A percentile compares a stretch with the other conserved stretches of the same genome.
Evolutionary conservation across 1,140 invertebrate species (phyloP).

Genomic region (Scaptomyza pallida): DNA sequence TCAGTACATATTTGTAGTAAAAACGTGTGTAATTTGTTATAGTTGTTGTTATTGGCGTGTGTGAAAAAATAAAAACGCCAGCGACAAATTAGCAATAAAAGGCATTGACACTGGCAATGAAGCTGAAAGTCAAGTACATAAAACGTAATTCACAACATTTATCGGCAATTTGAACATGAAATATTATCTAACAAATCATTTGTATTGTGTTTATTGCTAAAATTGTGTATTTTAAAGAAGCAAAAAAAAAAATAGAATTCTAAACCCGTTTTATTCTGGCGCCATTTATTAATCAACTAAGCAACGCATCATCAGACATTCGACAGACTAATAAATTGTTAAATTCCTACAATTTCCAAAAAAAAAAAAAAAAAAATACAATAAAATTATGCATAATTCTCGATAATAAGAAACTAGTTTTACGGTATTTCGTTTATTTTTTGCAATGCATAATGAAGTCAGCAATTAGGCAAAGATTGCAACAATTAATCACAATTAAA

Average conservation of each 20-base stretch:
- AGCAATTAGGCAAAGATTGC: slow-evolving; percentile 18
- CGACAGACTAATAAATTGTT: slow-evolving; percentile 30
- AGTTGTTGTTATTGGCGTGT: neutral
- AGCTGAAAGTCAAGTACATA: slow-evolving; percentile 8
- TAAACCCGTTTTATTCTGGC: slow-evolving; percentile 37
- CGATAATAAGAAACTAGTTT: slow-evolving; percentile 26
- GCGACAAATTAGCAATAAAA: slow-evolving; percentile 18
- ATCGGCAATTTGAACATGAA: slow-evolving; percentile 1
- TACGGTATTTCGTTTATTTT: slow-evolving; percentile 34
- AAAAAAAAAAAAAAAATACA: neutral
- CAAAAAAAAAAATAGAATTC: neutral
- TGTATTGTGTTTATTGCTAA: neutral
- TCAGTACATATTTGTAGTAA: slow-evolving; percentile 15
- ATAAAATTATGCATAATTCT: slow-evolving; percentile 28
- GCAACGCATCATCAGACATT: slow-evolving; percentile 24
- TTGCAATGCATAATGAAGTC: slow-evolving; percentile 40
- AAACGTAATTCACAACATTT: slow-evolving; percentile 15
- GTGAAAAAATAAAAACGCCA: neutral
- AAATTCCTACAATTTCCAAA: slow-evolving; percentile 20
- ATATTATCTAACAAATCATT: slow-evolving; percentile 13
- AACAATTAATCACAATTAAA: slow-evolving; percentile 28
- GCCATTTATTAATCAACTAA: slow-evolving; percentile 41
- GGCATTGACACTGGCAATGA: slow-evolving; percentile 42
- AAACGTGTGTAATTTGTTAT: slow-evolving; percentile 4
- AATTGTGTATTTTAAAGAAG: neutral